phyloP scores from a whole-genome alignment of 2,888 invertebrate species.

The Seira musarum region DNA sequence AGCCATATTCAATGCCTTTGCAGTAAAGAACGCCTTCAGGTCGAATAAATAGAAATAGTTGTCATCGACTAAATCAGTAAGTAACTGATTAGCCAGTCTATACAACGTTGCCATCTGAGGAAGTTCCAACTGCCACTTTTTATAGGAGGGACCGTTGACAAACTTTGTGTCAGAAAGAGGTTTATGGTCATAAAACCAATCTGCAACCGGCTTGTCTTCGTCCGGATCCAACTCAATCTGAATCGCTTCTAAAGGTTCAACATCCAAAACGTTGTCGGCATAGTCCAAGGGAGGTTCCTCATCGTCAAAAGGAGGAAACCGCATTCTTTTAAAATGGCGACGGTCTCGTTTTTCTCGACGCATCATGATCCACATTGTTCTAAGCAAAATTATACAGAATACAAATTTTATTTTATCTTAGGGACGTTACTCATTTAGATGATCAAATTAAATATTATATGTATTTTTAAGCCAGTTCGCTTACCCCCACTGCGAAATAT shows the following conservation, averaged over 20 bases:
- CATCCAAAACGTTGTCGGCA: conserved; percentile 98
- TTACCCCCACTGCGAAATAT: conserved; percentile 99
- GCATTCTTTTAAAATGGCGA: conserved; percentile 98
- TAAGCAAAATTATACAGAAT: conserved; percentile 70
- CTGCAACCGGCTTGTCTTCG: conserved; percentile 91
- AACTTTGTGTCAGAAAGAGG: conserved; percentile 93
- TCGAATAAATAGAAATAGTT: conserved; percentile 99
- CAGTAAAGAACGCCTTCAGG: conserved; percentile 99
- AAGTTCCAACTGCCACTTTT: conserved; percentile 95
- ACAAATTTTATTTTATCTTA: background rate
- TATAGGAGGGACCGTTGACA: conserved; percentile 95
- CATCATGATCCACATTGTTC: conserved; percentile 99
- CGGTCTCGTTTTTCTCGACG: conserved; percentile 98
- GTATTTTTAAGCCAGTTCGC: no score
- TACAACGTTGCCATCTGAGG: conserved; percentile 99
- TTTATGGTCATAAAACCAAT: conserved; percentile 99
- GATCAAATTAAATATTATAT: background rate
- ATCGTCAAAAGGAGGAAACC: conserved; percentile 99
- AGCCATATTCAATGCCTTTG: conserved; percentile 99
- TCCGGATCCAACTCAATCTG: conserved; percentile 98
- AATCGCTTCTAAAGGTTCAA: conserved; percentile 98
- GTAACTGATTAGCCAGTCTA: conserved; percentile 95
- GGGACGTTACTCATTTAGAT: background rate
- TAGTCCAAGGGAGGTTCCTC: conserved; percentile 99
- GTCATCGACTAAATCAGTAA: conserved; percentile 97